Percentiles rank a stretch among this genome's conserved stretches.
phyloP scores from a whole-genome alignment of 1,140 invertebrate genomes.

The Agrilus planipennis region DNA sequence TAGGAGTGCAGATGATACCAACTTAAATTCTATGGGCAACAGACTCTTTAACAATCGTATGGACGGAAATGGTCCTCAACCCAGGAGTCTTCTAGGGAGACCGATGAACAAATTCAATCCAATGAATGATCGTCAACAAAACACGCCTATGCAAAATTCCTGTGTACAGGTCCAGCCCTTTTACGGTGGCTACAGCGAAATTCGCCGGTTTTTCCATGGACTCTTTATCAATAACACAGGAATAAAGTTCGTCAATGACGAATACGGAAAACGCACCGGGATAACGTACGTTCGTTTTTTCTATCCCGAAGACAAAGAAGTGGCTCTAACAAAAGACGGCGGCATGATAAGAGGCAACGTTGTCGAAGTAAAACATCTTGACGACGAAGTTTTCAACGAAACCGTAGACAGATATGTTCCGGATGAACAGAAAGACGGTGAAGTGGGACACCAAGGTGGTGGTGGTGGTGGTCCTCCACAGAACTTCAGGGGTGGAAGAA shows the following conservation, averaged over 20 bases:
- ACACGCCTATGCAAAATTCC: constrained; percentile 26
- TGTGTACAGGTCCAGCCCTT: constrained; percentile 51
- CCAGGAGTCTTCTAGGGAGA: no score
- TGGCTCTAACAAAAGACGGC: constrained; percentile 51
- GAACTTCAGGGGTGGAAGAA: constrained; percentile 21
- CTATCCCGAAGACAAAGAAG: constrained; percentile 50
- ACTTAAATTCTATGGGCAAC: no score
- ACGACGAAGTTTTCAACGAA: constrained; percentile 51
- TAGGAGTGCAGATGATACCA: no score
- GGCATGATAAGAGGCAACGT: constrained; percentile 46
- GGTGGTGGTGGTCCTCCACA: constrained; percentile 23
- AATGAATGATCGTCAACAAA: constrained; percentile 7
- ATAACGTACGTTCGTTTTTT: constrained; percentile 69
- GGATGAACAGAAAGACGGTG: constrained; percentile 10
- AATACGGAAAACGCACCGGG: constrained; percentile 63
- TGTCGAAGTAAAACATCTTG: constrained; percentile 46
- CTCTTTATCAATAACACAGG: constrained; percentile 69
- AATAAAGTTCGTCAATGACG: constrained; percentile 74
- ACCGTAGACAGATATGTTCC: constrained; percentile 50
- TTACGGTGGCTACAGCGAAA: constrained; percentile 56
- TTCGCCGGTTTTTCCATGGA: constrained; percentile 68
- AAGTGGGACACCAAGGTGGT: no score
- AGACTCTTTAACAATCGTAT: no score
- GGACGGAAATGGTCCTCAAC: no score
- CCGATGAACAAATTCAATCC: constrained; percentile 2